phyloP scores from a whole-genome alignment of 1,140 invertebrate species.

The Orchestia grillus region DNA sequence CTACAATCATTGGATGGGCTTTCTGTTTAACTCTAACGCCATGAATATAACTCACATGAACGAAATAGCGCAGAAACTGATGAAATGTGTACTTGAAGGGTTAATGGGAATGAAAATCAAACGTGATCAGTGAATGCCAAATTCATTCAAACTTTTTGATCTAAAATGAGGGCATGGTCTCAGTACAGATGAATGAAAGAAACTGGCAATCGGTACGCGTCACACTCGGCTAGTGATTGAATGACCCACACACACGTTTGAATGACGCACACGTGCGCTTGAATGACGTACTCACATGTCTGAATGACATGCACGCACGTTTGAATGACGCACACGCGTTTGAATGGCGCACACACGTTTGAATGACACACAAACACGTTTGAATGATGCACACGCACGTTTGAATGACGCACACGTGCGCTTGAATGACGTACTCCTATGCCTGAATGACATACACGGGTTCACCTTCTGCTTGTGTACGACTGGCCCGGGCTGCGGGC shows the following conservation, averaged over 20 bases:
- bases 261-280: no score
- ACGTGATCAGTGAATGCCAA: not conserved
- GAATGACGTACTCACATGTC: no score
- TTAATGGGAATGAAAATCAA: not conserved
- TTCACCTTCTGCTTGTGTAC: not conserved
- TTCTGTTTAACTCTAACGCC: not conserved
- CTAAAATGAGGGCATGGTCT: not conserved
- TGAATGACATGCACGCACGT: no score
- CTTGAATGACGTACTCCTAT: no score
- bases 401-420: no score
- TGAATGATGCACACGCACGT: no score
- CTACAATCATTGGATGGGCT: not conserved
- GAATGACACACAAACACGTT: no score
- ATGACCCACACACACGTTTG: not conserved
- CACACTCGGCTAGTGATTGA: not conserved
- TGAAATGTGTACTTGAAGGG: not conserved
- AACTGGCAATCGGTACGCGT: not conserved
- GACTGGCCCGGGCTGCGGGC: no score
- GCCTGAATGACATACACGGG: no score
- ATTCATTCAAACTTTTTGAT: not conserved
- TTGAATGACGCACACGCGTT: no score
- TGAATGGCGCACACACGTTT: no score
- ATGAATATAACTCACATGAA: not conserved
- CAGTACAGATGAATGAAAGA: not conserved
- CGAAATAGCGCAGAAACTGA: not conserved